Base-by-base conservation (phyloP, 2,113 vertebrate genomes). In the Apistogramma diplotaenia region DNA sequence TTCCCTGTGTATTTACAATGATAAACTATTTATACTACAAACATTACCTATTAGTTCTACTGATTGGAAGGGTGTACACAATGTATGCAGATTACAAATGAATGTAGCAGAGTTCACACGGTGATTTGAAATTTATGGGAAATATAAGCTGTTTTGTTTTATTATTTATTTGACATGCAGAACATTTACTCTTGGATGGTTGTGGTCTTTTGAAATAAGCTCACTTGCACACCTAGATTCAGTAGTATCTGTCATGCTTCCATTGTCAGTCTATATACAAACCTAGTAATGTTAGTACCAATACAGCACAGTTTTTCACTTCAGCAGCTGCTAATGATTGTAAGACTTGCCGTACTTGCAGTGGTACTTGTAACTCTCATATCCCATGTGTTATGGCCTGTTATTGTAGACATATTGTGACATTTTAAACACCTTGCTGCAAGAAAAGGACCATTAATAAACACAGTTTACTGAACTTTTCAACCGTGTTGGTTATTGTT, bases 381-480 rank as follows among this genome's bases (percentile, higher is more conserved):
- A 84, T 56, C 29, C 73, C 73, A 81, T 85, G 86, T 74, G 56
- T 88, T 82, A 78, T 73, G 82, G 91, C 89, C 88, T 89, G 84
- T 92, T 82, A 81, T 73, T 80, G 90, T 93, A 89, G 78, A 86
- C 84, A 84, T 88, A 76, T 89, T 87, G 90, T 92, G 84, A 91
- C 74, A 82, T 83, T 89, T 91, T 35, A 59, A 81, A 83, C 74
- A 84, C 54, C 83, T 73, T 87, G 77, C 72, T 31, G 72, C 85
- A 79, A 70, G 59, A 67, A 83, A 80, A 79, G 62, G 65, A 90
- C 57, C 78, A 84, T 81, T 46, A 93, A 91, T 91, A 93, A 93
- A 93, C 65, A 74, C 77, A 79, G 62, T 87, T 89, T 87, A 83
- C 65, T 73, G 65, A 92, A 89, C 74, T 67, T 88, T 76, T 71